Evolutionary conservation across 2,113 vertebrate genomes (phyloP), one percentile per base, ranked within the genome.

Genomic region (Telmatochromis sp.): DNA sequence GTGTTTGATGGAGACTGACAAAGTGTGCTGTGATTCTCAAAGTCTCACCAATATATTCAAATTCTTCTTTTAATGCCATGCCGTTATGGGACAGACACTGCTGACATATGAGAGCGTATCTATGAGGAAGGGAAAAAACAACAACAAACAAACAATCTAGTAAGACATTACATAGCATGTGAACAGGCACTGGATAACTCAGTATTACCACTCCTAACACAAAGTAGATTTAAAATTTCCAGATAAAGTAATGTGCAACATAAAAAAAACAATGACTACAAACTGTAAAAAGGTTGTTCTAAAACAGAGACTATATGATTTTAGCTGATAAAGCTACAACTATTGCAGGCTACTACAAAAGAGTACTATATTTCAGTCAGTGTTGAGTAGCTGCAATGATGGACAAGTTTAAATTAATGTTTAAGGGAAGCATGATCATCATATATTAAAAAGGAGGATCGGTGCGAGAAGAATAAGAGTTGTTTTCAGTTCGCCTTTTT

Each of bases 41-140:
- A 96, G 92, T 93, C 98, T 99, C 97, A 99, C 99, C 99, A 94
- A 98, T 87, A 54, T 99, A 99, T 96, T 99, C 99, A 97, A 99
- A 99, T 94, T 99, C 99, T 93, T 99, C 99, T 91, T 98, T 99
- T 96, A 99, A 97, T 93, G 98, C 98, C 99, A 99, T 99, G 90
- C 99, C 99, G 95, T 99, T 99, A 95, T 99, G 99, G 89, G 98
- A 99, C 95, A 98, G 97, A 95, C 99, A 99, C 80, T 99, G 98
- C 92, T 99, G 99, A 96, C 99, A 99, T 96, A 99, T 97, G 92
- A 99, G 97, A 63, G 98, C 99, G 1, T 98, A 99, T 95, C 99
- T 99, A 92, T n/a, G 91, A 86, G 89, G 88, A 28, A 90, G 91
- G 37, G 51, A 94, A 92, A 73, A 28, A 28, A 47, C 5, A 47